Conservation (phyloP, 1,140 invertebrate species). For the Colletes gigas region DNA sequence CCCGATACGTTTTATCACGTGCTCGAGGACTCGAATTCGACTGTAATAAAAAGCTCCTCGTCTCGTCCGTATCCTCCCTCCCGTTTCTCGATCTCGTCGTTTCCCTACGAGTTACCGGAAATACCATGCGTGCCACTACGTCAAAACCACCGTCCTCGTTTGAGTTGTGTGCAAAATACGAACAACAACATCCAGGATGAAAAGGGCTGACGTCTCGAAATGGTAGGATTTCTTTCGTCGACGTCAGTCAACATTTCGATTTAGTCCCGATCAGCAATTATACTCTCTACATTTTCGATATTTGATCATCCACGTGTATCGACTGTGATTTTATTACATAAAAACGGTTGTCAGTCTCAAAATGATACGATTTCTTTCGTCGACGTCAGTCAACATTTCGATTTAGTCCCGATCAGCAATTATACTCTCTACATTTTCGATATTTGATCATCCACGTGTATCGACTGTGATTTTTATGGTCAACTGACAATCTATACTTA, state of each 20-base stretch:
- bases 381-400: background rate
- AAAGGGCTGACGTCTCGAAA: background rate
- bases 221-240: background rate
- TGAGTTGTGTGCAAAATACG: background rate
- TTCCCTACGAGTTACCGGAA: constrained; percentile 6
- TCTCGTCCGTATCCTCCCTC: background rate
- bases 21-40: constrained; percentile 2
- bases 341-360: no score
- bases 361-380: background rate
- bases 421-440: no score
- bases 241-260: background rate
- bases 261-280: background rate
- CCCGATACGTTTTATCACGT: background rate
- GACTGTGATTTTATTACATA: no score
- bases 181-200: background rate
- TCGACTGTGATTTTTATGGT: no score
- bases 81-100: background rate
- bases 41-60: constrained; percentile 4
- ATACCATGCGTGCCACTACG: constrained; percentile 7
- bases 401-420: background rate
- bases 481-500: no score
- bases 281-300: no score
- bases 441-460: no score
- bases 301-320: no score
- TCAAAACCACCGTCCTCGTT: background rate